Conservation (phyloP, 2,888 invertebrate genomes). For the Catocala sponsa region DNA sequence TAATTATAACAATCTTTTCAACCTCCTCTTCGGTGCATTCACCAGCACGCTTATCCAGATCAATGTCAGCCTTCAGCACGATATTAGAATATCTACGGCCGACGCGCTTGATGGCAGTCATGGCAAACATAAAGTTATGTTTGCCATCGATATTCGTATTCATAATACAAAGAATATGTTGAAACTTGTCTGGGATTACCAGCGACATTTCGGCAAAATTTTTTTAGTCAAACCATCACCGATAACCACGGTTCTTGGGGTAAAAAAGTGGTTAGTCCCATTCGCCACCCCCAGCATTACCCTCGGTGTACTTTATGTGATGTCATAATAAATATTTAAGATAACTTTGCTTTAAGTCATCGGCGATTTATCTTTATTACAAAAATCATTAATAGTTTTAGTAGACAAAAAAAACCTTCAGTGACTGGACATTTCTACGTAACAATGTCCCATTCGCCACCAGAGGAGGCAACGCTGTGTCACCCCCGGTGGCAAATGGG, state of each 20-base stretch:
- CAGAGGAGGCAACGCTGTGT: too few relatives aligned
- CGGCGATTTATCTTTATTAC: too few relatives aligned
- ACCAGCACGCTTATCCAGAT: constrained; percentile 98
- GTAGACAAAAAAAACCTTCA: too few relatives aligned
- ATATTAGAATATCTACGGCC: constrained; percentile 99
- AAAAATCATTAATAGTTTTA: too few relatives aligned
- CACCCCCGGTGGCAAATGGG: too few relatives aligned
- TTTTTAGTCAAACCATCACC: constrained; percentile 60
- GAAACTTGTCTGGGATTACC: constrained; percentile 99
- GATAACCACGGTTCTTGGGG: constrained; percentile 67
- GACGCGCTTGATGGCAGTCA: constrained; percentile 99
- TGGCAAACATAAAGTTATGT: constrained; percentile 99
- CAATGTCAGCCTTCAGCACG: constrained; percentile 99
- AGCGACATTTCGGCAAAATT: constrained; percentile 90
- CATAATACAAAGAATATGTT: constrained; percentile 99
- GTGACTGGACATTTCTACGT: too few relatives aligned
- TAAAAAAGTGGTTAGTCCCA: too few relatives aligned
- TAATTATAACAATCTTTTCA: constrained; percentile 99
- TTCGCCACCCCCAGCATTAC: too few relatives aligned
- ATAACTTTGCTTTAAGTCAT: too few relatives aligned
- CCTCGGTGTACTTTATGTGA: too few relatives aligned
- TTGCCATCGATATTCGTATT: constrained; percentile 99
- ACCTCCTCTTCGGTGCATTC: constrained; percentile 99
- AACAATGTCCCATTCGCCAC: too few relatives aligned
- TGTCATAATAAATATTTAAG: too few relatives aligned